Evolutionary conservation across 2,888 invertebrate species (phyloP).

Genomic region (Agonopterix subpropinquella): DNA sequence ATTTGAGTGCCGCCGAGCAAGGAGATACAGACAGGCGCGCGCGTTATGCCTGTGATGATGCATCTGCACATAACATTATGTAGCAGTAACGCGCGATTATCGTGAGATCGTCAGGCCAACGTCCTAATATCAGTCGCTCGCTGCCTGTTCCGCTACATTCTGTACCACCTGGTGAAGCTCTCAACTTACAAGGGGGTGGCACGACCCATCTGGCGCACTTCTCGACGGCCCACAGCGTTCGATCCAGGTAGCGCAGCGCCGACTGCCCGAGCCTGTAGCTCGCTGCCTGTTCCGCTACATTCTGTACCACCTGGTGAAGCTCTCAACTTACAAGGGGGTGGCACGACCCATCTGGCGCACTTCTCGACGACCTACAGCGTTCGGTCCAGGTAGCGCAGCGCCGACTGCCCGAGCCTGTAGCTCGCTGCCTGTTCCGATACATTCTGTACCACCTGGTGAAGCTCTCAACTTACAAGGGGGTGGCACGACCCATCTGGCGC

Average conservation of each 20-base stretch:
- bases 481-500: conserved; percentile 75
- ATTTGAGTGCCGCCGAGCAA: no score
- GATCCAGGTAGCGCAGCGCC: conserved; percentile 56
- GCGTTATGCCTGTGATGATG: no score
- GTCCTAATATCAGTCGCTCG: no score
- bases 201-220: conserved; percentile 76
- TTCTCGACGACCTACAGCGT: conserved; percentile 73
- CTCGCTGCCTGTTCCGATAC: conserved; percentile 56
- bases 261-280: conserved; percentile 67
- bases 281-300: conserved; percentile 51
- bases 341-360: conserved; percentile 75
- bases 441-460: conserved; percentile 35
- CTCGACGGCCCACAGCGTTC: conserved; percentile 69
- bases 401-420: conserved; percentile 62
- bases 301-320: conserved; percentile 32
- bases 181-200: conserved; percentile 45
- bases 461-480: conserved; percentile 45
- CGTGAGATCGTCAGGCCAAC: no score
- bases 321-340: conserved; percentile 52
- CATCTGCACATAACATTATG: no score
- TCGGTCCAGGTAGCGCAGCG: conserved; percentile 59
- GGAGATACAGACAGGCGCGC: no score
- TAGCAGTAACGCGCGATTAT: no score
- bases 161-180: conserved; percentile 32
- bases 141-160: no score